Evolutionary conservation across 1,140 invertebrate species (phyloP).

Genomic region (Hetaerina americana): DNA sequence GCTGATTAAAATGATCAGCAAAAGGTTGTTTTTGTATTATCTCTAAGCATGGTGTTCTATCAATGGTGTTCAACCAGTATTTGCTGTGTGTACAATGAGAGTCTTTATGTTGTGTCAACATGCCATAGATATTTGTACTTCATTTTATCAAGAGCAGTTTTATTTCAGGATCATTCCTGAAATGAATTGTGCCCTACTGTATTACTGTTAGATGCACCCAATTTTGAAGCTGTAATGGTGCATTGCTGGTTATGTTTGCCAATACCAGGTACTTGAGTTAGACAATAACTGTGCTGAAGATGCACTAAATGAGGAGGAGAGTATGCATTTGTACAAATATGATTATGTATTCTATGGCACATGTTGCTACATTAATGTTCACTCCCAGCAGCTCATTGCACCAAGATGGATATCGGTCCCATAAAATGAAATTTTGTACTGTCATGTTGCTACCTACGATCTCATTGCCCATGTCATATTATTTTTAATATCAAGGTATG

Average conservation of each 20-base stretch:
- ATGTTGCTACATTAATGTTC: neutral
- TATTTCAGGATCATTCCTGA: too few species aligned
- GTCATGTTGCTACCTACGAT: neutral
- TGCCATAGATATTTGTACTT: too few species aligned
- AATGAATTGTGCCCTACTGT: too few species aligned
- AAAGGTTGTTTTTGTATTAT: too few species aligned
- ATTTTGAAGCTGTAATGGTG: too few species aligned
- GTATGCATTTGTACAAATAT: neutral
- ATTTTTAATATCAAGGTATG: neutral
- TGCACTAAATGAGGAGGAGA: neutral
- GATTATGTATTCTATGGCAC: neutral
- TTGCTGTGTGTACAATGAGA: too few species aligned
- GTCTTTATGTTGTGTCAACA: too few species aligned
- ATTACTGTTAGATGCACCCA: too few species aligned
- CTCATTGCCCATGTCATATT: neutral
- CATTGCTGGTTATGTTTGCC: neutral
- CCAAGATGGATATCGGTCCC: neutral
- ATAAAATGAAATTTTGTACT: neutral
- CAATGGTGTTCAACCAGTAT: too few species aligned
- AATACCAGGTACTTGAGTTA: neutral
- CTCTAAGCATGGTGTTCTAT: too few species aligned
- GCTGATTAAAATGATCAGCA: neutral
- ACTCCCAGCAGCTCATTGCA: neutral
- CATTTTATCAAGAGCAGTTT: too few species aligned
- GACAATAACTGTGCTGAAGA: neutral